These are phyloP conservation scores for Drosophila atripex DNA, from an alignment of 2,888 invertebrate species.

Conservation along the genomic window DNA sequence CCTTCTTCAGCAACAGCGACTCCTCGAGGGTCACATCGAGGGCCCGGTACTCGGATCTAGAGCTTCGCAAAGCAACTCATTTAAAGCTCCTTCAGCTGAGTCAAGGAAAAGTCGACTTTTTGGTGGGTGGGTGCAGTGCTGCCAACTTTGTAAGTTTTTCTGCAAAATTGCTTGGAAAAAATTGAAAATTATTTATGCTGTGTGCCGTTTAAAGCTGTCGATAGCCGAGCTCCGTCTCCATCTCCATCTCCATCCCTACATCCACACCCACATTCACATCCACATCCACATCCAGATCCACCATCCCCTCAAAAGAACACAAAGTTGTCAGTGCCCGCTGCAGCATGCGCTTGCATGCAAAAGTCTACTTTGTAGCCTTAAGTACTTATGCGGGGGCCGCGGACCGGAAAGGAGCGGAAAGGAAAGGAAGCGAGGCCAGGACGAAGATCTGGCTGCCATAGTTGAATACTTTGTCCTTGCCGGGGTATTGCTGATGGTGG, in stretches of 20 bases:
- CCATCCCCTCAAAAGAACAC: constrained; percentile 36
- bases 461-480: constrained; percentile 59
- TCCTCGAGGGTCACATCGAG: constrained; percentile 43
- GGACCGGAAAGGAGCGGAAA: constrained; percentile 21
- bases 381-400: constrained; percentile 71
- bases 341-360: constrained; percentile 78
- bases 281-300: neutral
- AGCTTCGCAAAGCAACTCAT: constrained; percentile 64
- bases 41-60: neutral
- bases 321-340: constrained; percentile 65
- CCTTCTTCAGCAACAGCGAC: constrained; percentile 26
- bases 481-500: constrained; percentile 15
- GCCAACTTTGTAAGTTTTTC: constrained; percentile 69
- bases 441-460: constrained; percentile 42
- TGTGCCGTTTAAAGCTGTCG: constrained; percentile 69
- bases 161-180: constrained; percentile 72
- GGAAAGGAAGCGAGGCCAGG: constrained; percentile 18
- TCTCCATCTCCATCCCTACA: neutral
- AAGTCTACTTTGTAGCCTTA: constrained; percentile 75
- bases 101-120: constrained; percentile 23
- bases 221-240: constrained; percentile 49
- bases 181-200: constrained; percentile 77
- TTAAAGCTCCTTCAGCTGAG: constrained; percentile 62
- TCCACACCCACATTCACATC: neutral
- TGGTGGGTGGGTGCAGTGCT: neutral